phyloP scores from a whole-genome alignment of 2,888 invertebrate genomes.

The Poecilobothrus nobilitatus region DNA sequence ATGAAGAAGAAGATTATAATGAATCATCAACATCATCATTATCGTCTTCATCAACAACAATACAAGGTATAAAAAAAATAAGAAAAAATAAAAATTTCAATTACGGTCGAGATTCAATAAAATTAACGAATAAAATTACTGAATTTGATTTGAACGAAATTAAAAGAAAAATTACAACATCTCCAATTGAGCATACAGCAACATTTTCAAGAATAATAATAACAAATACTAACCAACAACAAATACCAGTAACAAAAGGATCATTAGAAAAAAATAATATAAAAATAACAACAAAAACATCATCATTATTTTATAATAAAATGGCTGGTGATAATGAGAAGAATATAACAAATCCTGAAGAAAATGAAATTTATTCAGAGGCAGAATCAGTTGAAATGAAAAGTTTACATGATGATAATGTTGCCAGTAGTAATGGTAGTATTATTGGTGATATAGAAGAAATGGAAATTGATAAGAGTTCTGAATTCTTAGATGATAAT shows the following conservation, averaged over 20 bases:
- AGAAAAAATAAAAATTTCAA: neutral
- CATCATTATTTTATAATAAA: neutral
- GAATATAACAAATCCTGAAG: neutral
- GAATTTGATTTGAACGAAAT: neutral
- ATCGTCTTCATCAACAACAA: too few relatives aligned
- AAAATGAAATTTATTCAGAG: neutral
- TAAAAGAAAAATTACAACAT: neutral
- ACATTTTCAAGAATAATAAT: neutral
- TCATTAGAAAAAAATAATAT: neutral
- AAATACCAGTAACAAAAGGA: neutral
- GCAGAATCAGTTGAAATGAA: neutral
- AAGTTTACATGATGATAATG: neutral
- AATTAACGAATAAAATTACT: constrained; percentile 1
- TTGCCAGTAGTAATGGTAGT: too few relatives aligned
- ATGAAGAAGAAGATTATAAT: neutral
- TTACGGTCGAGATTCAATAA: neutral
- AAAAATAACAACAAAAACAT: neutral
- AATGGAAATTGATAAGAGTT: neutral
- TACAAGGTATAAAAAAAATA: too few relatives aligned
- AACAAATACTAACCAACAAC: too few relatives aligned
- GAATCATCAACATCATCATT: neutral
- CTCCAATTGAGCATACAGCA: neutral
- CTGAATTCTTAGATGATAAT: neutral
- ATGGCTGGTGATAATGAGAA: constrained; percentile 4
- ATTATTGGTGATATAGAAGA: neutral